Base-by-base conservation (phyloP, 2,797 vertebrate species). In the Anomalospiza imberbis region DNA sequence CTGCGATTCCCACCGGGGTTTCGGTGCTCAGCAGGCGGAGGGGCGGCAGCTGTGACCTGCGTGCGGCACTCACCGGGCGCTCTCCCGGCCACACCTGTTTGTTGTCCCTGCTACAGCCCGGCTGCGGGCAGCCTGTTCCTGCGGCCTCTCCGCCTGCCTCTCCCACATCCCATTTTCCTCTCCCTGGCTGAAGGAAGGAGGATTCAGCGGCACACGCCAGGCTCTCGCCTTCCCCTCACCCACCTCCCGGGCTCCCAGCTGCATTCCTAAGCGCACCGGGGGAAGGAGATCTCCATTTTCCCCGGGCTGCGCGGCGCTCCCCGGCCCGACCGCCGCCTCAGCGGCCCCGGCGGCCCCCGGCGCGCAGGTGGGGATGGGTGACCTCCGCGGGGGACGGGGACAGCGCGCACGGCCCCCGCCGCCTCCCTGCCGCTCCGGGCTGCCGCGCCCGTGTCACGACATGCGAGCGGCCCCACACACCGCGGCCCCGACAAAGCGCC, bases 31-130 rank as follows among this genome's bases (percentile, higher is more conserved):
- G 50, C 31, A 31, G 72, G 34, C 88, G 45, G 31, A 20, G 4
- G 58, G 20, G 44, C 36, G 40, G 84, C 87, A 20, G 76, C 68
- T 2, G 65, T 1, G 34, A n/a, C 73, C 80, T 24, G 90, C 25
- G 48, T 8, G 78, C 63, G 20, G 85, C 88, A 2, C 90, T 51
- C 42, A 48, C 42, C 80, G 71, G 75, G 28, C 29, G 0, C 87
- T 13, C 63, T 38, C 51, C 51, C 63, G 5, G 86, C 93, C 90
- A 89, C 94, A 91, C 95, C 94, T 94, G 95, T 28, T 73, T 75
- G 93, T 34, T 51, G 93, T 72, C n/a, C 80, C 88, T 57, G 94
- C 79, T 6, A 32, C 84, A 47, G 93, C 84, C 80, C 19, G 79
- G 83, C 83, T 28, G 80, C 79, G 4, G 42, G 48, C 85, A 40